Evolutionary conservation across 2,888 invertebrate species (phyloP).

Genomic region (Lordiphosa fenestrarum): DNA sequence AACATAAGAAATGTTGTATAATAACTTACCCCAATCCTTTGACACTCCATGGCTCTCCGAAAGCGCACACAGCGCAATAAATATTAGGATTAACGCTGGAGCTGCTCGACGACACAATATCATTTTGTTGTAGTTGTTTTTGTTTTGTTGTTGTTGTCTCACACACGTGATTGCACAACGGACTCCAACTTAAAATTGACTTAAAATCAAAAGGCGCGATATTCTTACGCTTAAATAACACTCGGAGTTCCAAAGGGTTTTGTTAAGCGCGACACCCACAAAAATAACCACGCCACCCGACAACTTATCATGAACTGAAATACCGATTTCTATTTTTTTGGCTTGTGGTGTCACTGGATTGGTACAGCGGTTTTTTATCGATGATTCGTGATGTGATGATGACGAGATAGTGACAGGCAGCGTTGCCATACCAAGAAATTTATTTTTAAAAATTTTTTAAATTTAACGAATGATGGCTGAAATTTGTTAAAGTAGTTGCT

Average conservation of each 20-base stretch:
- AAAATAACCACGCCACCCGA: not conserved
- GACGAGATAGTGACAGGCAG: too few relatives aligned
- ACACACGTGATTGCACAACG: too few relatives aligned
- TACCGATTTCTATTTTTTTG: too few relatives aligned
- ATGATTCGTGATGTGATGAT: too few relatives aligned
- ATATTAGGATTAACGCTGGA: conserved; percentile 11
- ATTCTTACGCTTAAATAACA: conserved; percentile 7
- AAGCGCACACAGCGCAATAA: conserved; percentile 18
- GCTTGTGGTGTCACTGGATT: too few relatives aligned
- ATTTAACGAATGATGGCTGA: too few relatives aligned
- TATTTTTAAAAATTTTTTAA: too few relatives aligned
- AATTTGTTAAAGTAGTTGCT: too few relatives aligned
- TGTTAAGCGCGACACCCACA: not conserved
- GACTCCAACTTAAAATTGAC: conserved; percentile 1
- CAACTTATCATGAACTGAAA: conserved; percentile 2
- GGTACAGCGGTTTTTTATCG: too few relatives aligned
- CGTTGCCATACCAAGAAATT: too few relatives aligned
- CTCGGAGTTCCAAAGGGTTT: conserved; percentile 13
- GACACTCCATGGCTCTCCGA: conserved; percentile 36
- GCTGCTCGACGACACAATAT: conserved; percentile 10
- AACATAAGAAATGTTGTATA: not conserved
- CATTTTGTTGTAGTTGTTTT: conserved; percentile 29
- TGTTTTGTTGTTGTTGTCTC: too few relatives aligned
- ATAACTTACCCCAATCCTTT: conserved; percentile 53
- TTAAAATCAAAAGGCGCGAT: conserved; percentile 6